These are phyloP conservation scores for Aporrectodea caliginosa DNA, from an alignment of 1,140 invertebrate species.

Conservation along the genomic window DNA sequence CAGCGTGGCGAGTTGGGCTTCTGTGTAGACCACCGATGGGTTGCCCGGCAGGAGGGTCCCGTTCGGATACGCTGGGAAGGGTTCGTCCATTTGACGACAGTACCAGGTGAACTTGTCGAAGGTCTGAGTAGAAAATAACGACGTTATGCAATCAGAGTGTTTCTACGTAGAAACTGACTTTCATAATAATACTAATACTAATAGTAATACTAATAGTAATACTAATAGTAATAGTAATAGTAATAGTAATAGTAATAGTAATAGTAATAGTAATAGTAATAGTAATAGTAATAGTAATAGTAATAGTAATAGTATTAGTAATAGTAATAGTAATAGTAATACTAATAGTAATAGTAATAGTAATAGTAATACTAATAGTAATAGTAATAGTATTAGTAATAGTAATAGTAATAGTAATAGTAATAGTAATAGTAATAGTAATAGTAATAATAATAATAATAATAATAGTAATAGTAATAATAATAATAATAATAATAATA, in stretches of 20 bases:
- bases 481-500: too few species aligned
- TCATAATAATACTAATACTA: background rate
- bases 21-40: background rate
- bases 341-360: background rate
- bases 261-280: too few species aligned
- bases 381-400: background rate
- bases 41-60: background rate
- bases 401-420: too few species aligned
- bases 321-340: background rate
- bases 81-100: constrained; percentile 28
- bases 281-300: background rate
- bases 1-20: constrained; percentile 3
- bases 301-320: background rate
- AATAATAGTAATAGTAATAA: too few species aligned
- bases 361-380: background rate
- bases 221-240: background rate
- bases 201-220: background rate
- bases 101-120: constrained; percentile 33
- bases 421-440: too few species aligned
- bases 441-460: too few species aligned
- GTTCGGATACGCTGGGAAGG: background rate
- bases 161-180: background rate
- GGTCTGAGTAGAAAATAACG: background rate
- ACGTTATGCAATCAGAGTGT: background rate
- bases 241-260: background rate